These are phyloP conservation scores for Adela reaumurella DNA, from an alignment of 2,888 invertebrate genomes.

Conservation along the genomic window DNA sequence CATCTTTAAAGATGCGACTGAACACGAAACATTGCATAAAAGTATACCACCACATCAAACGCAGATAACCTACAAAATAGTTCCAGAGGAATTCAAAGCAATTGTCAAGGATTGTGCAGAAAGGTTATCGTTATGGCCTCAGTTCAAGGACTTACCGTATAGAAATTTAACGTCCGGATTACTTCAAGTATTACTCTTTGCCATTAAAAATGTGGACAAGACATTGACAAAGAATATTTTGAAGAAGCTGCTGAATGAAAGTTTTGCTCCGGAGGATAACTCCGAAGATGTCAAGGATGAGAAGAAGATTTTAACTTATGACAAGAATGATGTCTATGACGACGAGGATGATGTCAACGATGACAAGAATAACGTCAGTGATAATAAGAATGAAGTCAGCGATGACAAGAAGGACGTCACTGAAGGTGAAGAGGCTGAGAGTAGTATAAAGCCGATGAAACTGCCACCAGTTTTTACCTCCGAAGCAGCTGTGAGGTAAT, in stretches of 20 bases:
- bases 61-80: constrained; percentile 37
- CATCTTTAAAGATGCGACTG: constrained; percentile 26
- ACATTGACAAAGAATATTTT: constrained; percentile 50
- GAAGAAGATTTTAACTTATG: constrained; percentile 10
- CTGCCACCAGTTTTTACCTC: constrained; percentile 63
- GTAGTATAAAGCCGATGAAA: constrained; percentile 11
- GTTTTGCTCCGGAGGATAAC: constrained; percentile 47
- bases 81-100: constrained; percentile 59
- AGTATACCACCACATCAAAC: constrained; percentile 37
- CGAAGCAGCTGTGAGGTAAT: constrained; percentile 56
- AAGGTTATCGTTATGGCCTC: constrained; percentile 70
- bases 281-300: constrained; percentile 17
- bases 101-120: constrained; percentile 62
- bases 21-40: constrained; percentile 21
- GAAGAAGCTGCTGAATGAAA: constrained; percentile 61
- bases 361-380: too few species aligned
- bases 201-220: constrained; percentile 58
- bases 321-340: too few species aligned
- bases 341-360: constrained; percentile 18
- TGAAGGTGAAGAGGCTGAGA: constrained; percentile 10
- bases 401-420: constrained; percentile 20
- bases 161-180: constrained; percentile 69
- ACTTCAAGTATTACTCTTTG: constrained; percentile 62
- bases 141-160: constrained; percentile 69
- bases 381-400: constrained; percentile 11